Evolutionary conservation across 2,888 invertebrate genomes (phyloP), one percentile per base, ranked within the genome.

Genomic region (Chaetoderma sp.): DNA sequence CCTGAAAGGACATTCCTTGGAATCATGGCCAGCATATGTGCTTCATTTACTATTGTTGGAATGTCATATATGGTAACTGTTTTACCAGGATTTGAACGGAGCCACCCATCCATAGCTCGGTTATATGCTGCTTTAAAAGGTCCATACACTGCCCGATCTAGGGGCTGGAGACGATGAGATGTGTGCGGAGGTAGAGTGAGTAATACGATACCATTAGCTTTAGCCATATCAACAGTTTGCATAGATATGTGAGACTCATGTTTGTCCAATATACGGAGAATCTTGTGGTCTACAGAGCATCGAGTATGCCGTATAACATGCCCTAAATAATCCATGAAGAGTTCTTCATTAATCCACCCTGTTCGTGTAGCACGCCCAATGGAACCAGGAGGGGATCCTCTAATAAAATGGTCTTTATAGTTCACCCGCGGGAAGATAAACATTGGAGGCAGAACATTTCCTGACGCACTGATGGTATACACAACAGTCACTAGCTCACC

Each of bases 41-140:
- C 71, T 50, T 60, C 55, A 16, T 54, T 56, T 25, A 72, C 63
- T 10, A 74, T 23, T 8, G 39, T 28, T 6, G 54, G 39, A 4
- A 71, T 49, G 5, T 66, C 60, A 28, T 64, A 68, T n/a, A 60
- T 28, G 8, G 74, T 76, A 16, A 86, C 65, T 1, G 81, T 76
- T 75, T 81, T 83, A 4, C 82, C 84, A 4, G 78, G 76, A 72
- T 78, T 68, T 27, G 42, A 49, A 49, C 71, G 21, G n/a, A n/a
- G n/a, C n/a, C n/a, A n/a, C n/a, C n/a, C 66, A 71, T 63, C 42
- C 45, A 71, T 80, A 0, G 77, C 78, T 25, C 69, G 75, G 59
- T 78, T 78, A 42, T 77, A 73, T 25, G 75, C 80, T 10, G 74
- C 65, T 60, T 85, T 84, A 55, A 84, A 80, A 10, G 47, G 47